These are phyloP conservation scores for Halcyon chelicuti DNA, from an alignment of 2,797 vertebrate species.

Conservation along the genomic window DNA sequence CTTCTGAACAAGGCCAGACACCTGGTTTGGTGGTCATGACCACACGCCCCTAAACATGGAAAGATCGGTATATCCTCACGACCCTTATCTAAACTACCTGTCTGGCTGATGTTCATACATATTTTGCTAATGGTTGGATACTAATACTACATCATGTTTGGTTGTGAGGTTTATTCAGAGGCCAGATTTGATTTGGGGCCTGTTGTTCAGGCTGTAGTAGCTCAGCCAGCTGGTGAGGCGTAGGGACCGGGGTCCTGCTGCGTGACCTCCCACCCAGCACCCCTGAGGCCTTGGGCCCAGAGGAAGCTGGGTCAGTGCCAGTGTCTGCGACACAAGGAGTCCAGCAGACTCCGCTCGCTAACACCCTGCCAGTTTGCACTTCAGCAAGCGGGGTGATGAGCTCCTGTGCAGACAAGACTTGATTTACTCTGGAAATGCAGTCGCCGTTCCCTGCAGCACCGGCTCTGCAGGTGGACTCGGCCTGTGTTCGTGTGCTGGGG, in stretches of 20 bases:
- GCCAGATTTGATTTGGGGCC: too few relatives aligned
- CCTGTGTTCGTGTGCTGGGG: fast-evolving
- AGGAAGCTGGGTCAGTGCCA: fast-evolving
- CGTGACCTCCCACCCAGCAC: fast-evolving
- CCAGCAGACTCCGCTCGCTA: neutral
- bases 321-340: neutral
- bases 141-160: too few relatives aligned
- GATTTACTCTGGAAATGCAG: neutral
- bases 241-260: neutral
- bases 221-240: neutral
- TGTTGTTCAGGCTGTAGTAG: too few relatives aligned
- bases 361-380: neutral
- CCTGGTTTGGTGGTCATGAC: too few relatives aligned
- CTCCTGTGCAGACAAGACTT: neutral
- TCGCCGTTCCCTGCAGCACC: fast-evolving
- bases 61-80: too few relatives aligned
- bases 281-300: fast-evolving
- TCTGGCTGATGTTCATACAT: too few relatives aligned
- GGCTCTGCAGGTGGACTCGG: neutral
- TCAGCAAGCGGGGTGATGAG: neutral
- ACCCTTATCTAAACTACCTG: too few relatives aligned
- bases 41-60: too few relatives aligned
- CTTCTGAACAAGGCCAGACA: too few relatives aligned
- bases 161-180: too few relatives aligned
- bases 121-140: too few relatives aligned